phyloP scores from a whole-genome alignment of 2,113 vertebrate genomes.

The Microtus richardsoni region DNA sequence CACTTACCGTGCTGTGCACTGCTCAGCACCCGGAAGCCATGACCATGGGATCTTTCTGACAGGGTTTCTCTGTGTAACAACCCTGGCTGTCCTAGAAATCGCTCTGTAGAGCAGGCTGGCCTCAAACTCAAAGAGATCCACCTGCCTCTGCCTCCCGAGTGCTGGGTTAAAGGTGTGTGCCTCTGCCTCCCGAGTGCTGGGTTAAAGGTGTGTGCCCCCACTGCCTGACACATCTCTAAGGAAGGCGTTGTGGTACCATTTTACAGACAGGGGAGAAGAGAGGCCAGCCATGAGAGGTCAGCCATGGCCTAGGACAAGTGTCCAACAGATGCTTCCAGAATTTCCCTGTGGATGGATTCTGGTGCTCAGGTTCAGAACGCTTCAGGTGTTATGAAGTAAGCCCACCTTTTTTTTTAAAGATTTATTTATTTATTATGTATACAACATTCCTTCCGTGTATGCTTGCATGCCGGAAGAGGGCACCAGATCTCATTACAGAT shows the following conservation, averaged over 20 bases:
- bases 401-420: not conserved
- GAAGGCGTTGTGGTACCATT: not conserved
- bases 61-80: too few relatives aligned
- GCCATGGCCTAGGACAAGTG: not conserved
- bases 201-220: too few relatives aligned
- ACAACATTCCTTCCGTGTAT: too few relatives aligned
- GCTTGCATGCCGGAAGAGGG: too few relatives aligned
- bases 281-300: not conserved
- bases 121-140: too few relatives aligned
- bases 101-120: too few relatives aligned
- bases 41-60: not conserved
- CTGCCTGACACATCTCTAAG: not conserved
- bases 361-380: not conserved
- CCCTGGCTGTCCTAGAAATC: too few relatives aligned
- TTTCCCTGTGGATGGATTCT: not conserved
- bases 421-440: too few relatives aligned
- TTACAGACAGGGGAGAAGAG: not conserved
- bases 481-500: too few relatives aligned
- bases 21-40: not conserved
- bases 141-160: too few relatives aligned
- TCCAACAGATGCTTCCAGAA: not conserved
- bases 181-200: too few relatives aligned
- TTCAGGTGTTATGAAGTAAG: not conserved
- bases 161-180: too few relatives aligned
- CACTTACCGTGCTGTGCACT: not conserved